Conservation (phyloP, 2,888 invertebrate species). For the Phengaris arion region DNA sequence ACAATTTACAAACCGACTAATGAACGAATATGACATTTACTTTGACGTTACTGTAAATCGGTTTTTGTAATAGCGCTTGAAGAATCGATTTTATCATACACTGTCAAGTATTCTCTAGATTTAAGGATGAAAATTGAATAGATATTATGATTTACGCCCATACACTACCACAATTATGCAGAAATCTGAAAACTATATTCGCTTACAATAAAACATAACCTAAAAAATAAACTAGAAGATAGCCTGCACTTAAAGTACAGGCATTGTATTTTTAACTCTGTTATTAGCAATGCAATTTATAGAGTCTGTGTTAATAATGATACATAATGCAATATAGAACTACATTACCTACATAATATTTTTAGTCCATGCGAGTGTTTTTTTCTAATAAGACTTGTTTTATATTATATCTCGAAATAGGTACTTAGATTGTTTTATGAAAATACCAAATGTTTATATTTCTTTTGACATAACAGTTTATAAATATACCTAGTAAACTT, state of each 20-base stretch:
- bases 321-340: neutral
- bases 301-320: neutral
- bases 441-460: too few relatives aligned
- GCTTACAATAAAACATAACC: slow-evolving; percentile 1
- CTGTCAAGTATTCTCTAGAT: neutral
- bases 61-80: slow-evolving; percentile 28
- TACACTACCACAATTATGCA: neutral
- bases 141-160: neutral
- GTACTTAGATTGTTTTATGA: too few relatives aligned
- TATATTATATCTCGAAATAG: neutral
- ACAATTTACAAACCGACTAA: slow-evolving; percentile 24
- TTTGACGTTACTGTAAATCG: slow-evolving; percentile 24
- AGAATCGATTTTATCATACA: slow-evolving; percentile 26
- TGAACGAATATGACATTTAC: slow-evolving; percentile 28
- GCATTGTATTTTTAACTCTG: neutral
- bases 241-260: neutral
- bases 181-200: neutral
- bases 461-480: too few relatives aligned
- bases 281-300: neutral
- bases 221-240: neutral
- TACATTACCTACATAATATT: neutral
- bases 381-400: neutral
- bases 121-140: neutral
- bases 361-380: neutral
- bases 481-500: too few relatives aligned